Evolutionary conservation across 2,888 invertebrate species (phyloP), one percentile per base, ranked within the genome.

Genomic region (Punctoribates punctum): DNA sequence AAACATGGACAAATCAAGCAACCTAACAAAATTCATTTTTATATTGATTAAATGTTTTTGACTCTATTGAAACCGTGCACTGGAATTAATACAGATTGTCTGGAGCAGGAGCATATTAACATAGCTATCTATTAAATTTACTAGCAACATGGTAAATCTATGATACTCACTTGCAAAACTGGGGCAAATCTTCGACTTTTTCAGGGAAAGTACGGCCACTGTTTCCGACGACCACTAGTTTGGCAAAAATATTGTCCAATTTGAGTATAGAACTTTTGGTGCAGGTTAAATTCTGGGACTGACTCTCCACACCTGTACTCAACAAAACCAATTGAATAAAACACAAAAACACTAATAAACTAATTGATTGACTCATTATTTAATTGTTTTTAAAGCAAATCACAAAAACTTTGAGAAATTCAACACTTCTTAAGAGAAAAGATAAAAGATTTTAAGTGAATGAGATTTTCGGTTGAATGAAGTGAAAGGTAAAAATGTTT

Each of bases 121-220:
- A n/a, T n/a, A n/a, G n/a, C n/a, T n/a, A n/a, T n/a, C n/a, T n/a
- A n/a, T n/a, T n/a, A n/a, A n/a, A n/a, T n/a, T n/a, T n/a, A n/a
- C n/a, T n/a, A n/a, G n/a, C n/a, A n/a, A n/a, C n/a, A n/a, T n/a
- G n/a, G n/a, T n/a, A n/a, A n/a, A n/a, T n/a, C n/a, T n/a, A n/a
- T n/a, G n/a, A n/a, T n/a, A 23, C 29, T 60, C 3, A 60, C 60
- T 60, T 60, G 60, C 60, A 60, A 27, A 60, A 60, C 25, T 13
- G 6, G 1, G 60, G 60, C 20, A 27, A 60, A 13, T 27, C 60
- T 13, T 60, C 60, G 8, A 27, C 1, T 13, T 13, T 60, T 60
- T 60, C 29, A 4, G 60, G 60, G 11, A 60, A 60, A 8, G 20
- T 25, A 6, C 60, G 25, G 60, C 29, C 60, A 60, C 60, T 60